Evolutionary conservation across 2,797 vertebrate genomes (phyloP).

Genomic region (Distichodus sexfasciatus): DNA sequence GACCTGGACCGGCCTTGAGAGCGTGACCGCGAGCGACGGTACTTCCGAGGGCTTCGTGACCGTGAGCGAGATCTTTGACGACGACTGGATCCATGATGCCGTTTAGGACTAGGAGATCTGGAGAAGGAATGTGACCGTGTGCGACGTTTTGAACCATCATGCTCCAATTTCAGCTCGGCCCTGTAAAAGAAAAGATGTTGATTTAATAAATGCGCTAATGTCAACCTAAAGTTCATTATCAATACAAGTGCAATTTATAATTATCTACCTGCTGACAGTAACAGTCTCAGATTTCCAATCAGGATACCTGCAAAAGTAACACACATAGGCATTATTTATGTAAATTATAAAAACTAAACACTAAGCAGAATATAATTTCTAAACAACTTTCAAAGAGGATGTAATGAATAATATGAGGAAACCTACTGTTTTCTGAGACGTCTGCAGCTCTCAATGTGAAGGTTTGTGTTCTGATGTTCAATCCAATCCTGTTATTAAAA

Average conservation of each 20-base stretch:
- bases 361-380: not conserved
- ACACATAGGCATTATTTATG: not conserved
- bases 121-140: constrained; percentile 57
- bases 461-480: constrained; percentile 81
- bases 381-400: no score
- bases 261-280: constrained; percentile 72
- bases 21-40: constrained; percentile 45
- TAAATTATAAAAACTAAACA: not conserved
- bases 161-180: constrained; percentile 44
- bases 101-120: constrained; percentile 68
- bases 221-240: not conserved
- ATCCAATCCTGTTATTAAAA: constrained; percentile 85
- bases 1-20: constrained; percentile 53
- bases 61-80: constrained; percentile 49
- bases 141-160: constrained; percentile 57
- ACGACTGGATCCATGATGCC: constrained; percentile 66
- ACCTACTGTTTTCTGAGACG: constrained; percentile 83
- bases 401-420: not conserved
- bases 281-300: constrained; percentile 84
- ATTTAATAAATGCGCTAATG: not conserved
- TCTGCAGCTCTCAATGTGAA: constrained; percentile 86
- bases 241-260: no score
- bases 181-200: constrained; percentile 2
- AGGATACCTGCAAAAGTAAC: constrained; percentile 74
- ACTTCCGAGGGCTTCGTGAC: constrained; percentile 52